Evolutionary conservation across 2,113 vertebrate species (phyloP).

Genomic region (Megaceryle maxima): DNA sequence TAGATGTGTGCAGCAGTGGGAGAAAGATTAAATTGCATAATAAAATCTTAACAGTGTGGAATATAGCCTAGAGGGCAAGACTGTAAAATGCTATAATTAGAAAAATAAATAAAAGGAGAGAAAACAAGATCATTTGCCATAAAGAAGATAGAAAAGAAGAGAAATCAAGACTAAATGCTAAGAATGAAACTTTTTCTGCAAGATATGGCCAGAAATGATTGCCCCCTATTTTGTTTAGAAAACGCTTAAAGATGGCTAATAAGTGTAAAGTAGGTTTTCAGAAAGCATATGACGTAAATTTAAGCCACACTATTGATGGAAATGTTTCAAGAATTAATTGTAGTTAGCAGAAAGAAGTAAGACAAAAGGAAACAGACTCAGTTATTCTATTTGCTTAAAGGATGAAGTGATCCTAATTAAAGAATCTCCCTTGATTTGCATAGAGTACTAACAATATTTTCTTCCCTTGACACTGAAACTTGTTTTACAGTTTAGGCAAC

Average conservation of each 20-base stretch:
- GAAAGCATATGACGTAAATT: not conserved
- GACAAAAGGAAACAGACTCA: not conserved
- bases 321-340: not conserved
- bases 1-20: not conserved
- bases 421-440: not conserved
- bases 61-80: not conserved
- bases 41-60: not conserved
- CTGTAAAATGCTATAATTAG: not conserved
- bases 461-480: not conserved
- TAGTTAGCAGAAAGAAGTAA: not conserved
- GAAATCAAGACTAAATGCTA: not conserved
- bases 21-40: not conserved
- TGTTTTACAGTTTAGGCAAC: slow-evolving; percentile 5
- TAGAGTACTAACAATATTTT: not conserved
- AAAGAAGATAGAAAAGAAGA: not conserved
- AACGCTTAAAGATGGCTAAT: not conserved
- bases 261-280: not conserved
- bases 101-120: not conserved
- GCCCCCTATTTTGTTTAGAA: not conserved
- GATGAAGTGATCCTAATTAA: not conserved
- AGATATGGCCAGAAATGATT: not conserved
- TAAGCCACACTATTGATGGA: not conserved
- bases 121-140: not conserved
- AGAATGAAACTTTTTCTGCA: not conserved
- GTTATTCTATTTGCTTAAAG: slow-evolving; percentile 22